Evolutionary conservation across 2,888 invertebrate species (phyloP).

Genomic region (Palloptera scutellata): DNA sequence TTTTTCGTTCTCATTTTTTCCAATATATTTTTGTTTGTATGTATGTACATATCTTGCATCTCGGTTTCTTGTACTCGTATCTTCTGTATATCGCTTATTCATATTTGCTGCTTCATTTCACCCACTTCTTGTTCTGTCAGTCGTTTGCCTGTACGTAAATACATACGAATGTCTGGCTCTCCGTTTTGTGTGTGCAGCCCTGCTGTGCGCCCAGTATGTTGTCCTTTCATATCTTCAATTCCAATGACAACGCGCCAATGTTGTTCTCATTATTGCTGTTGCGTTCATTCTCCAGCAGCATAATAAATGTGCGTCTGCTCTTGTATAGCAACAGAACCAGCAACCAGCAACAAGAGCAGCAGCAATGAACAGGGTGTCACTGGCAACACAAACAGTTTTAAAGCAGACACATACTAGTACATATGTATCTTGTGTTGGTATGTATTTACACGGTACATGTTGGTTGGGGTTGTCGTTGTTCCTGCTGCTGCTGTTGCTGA

Average conservation of each 20-base stretch:
- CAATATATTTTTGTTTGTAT: not conserved
- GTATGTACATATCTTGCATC: not conserved
- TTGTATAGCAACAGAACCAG: no score
- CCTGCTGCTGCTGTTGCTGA: not conserved
- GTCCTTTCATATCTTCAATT: conserved; percentile 20
- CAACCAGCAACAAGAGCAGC: no score
- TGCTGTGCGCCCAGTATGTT: conserved; percentile 28
- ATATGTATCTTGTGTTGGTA: no score
- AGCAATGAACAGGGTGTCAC: no score
- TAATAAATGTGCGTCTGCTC: no score
- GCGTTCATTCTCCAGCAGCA: not conserved
- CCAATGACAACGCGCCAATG: no score
- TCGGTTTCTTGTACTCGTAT: not conserved
- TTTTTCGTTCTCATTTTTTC: not conserved
- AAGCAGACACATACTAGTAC: no score
- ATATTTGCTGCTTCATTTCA: conserved; percentile 20
- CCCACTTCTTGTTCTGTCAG: conserved; percentile 7
- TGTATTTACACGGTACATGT: no score
- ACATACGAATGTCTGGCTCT: conserved; percentile 5
- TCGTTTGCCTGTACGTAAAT: no score
- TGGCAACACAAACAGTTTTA: no score
- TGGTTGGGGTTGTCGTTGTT: no score
- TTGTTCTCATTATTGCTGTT: not conserved
- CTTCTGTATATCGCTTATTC: not conserved
- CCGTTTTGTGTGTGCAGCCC: conserved; percentile 3